Conservation (phyloP, 23 tunicate species). For the Phallusia fumigata region DNA sequence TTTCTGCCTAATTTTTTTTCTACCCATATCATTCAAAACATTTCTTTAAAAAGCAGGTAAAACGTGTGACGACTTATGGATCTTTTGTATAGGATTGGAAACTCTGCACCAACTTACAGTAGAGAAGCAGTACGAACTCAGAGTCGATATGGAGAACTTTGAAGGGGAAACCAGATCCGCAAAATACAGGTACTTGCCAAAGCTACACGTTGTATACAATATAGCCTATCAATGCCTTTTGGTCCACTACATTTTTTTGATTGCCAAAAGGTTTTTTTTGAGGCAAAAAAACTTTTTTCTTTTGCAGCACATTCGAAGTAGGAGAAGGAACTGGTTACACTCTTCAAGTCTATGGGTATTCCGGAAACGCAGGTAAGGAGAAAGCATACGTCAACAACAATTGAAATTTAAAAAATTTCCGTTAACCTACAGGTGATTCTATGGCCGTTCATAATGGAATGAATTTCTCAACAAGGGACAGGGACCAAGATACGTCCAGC, state of each 20-base stretch:
- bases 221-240: no score
- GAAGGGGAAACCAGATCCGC: constrained; percentile 23
- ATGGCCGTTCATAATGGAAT: constrained; percentile 13
- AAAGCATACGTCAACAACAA: no score
- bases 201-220: no score
- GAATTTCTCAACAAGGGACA: constrained; percentile 24
- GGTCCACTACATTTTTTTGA: no score
- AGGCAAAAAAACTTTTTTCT: no score
- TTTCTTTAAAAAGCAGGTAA: no score
- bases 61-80: no score
- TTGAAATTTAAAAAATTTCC: not conserved
- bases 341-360: not conserved
- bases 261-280: no score
- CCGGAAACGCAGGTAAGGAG: not conserved
- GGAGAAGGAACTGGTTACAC: not conserved
- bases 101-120: constrained; percentile 24
- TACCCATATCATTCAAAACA: no score
- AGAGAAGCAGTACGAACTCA: not conserved
- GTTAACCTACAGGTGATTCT: constrained; percentile 14
- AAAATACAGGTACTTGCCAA: constrained; percentile 21
- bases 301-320: not conserved
- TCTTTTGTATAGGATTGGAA: not conserved
- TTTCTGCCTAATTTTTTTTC: no score
- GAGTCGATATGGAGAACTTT: constrained; percentile 42
- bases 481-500: constrained; percentile 13